Percentiles rank a stretch among this genome's conserved stretches.
phyloP scores from a whole-genome alignment of 1,140 invertebrate species.

The Rhynchophorus ferrugineus region DNA sequence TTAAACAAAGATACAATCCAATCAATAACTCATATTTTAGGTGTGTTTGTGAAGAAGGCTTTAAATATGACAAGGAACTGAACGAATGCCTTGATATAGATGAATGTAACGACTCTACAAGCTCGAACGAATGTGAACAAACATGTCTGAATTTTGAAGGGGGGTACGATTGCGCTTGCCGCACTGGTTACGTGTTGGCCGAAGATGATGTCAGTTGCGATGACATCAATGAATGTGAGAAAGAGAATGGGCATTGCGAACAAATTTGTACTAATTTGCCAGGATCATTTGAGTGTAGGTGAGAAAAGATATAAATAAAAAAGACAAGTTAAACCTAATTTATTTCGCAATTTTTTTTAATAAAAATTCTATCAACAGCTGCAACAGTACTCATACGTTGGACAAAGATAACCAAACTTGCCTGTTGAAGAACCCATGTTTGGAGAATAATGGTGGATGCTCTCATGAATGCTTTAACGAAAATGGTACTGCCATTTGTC shows the following conservation, averaged over 20 bases:
- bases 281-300: constrained; percentile 57
- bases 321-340: constrained; percentile 63
- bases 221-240: constrained; percentile 61
- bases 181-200: constrained; percentile 44
- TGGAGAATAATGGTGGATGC: constrained; percentile 54
- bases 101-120: constrained; percentile 56
- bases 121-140: constrained; percentile 40
- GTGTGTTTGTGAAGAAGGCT: constrained; percentile 49
- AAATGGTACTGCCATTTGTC: constrained; percentile 49
- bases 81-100: constrained; percentile 59
- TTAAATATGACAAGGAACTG: constrained; percentile 29
- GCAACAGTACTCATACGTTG: constrained; percentile 39
- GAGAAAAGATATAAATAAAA: constrained; percentile 50
- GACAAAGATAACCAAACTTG: constrained; percentile 34
- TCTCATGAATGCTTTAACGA: constrained; percentile 57
- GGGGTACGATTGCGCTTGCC: constrained; percentile 55
- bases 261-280: constrained; percentile 56
- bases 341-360: too few species aligned
- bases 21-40: too few species aligned
- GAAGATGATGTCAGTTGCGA: constrained; percentile 41
- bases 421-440: constrained; percentile 41
- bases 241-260: constrained; percentile 46
- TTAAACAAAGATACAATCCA: too few species aligned
- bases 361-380: too few species aligned
- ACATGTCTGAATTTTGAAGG: constrained; percentile 43